Base-by-base conservation (phyloP, 2,113 vertebrate genomes). In the Pelecanoides urinatrix region DNA sequence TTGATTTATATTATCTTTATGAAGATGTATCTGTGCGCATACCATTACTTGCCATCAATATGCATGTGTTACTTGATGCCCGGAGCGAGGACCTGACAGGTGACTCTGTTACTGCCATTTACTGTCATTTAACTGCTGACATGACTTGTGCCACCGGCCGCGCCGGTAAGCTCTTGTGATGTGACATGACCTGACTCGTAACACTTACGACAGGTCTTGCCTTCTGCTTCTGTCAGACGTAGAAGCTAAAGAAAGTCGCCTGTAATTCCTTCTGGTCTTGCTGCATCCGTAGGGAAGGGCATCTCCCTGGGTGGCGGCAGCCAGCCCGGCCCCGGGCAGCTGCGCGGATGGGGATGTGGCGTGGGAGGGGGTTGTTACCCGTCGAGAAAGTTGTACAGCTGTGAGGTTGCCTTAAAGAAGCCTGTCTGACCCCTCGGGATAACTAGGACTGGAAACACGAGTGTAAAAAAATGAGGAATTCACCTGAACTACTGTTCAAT, bases 1-100 rank as follows among this genome's bases (percentile, higher is more conserved):
- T 85, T 96, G 95, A 94, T 92, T 94, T 94, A 82, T 97, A 9
- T 91, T 82, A 56, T 44, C 83, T 78, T 75, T 78, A 86, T 92
- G 91, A 78, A 86, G 95, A 88, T 82, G 38, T 85, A 44, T 93
- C 84, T 78, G 70, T 44, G 49, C 7, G 6, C 72, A 19, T 77
- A 49, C 76, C 22, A 44, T 91, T 89, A 71, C 1, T 3, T 3
- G 58, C 84, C 90, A 90, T 93, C 96, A 93, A 67, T 90, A 91
- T 82, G 92, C 45, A 78, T 67, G 72, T 47, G 59, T 87, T 86
- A 25, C 81, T 71, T 11, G 70, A 47, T 40, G 94, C 84, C 70
- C 0, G 0, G 44, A 47, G 74, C 77, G 74, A 19, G 3, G 8
- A 26, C 91, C 87, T 58, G 94, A 61, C 77, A 47, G 84, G 86